Evolutionary conservation across 1,140 invertebrate species (phyloP), one percentile per base, ranked within the genome.

Genomic region (Drosophila ficusphila): DNA sequence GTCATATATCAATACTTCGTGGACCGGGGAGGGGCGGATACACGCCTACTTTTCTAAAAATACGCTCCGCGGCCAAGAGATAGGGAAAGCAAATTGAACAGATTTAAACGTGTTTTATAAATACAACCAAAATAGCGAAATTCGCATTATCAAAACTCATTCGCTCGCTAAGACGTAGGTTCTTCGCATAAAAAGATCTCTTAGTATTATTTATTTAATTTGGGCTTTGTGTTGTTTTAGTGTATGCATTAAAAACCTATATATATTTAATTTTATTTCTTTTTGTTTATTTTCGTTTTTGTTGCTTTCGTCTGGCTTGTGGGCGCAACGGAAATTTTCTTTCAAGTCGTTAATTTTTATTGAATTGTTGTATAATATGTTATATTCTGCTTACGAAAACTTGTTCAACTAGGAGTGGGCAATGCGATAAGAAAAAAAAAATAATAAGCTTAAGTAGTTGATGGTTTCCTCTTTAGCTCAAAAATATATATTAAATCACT

Each of bases 271-370:
- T 58, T 58, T 68, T 70, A 42, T 74, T 64, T 52, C 23, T 33
- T 74, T 74, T 65, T 74, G 39, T 64, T 74, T 83, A 61, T 48
- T 64, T 57, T 67, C 64, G 54, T 57, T 75, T 75, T 76, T 56
- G 46, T 47, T 78, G 42, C 29, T 49, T 46, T 62, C 19, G 23
- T 57, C 16, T 65, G 61, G 49, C 46, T 62, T 58, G 64, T 83
- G 79, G 60, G 60, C 38, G 41, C 61, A 79, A 58, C 76, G 65
- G 65, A 85, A 86, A 85, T 76, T 86, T 76, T 61, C 57, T 79
- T 85, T 73, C 61, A 86, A 79, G 61, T 68, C 76, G 53, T 73
- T 79, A 79, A 46, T 73, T 79, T 79, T 81, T 86, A 86, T 81
- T 86, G 78, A 81, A 76, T 72, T 79, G 75, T 83, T 81, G 54